These are phyloP conservation scores for Gymnodraco acuticeps DNA, from an alignment of 2,797 vertebrate species.

Conservation along the genomic window DNA sequence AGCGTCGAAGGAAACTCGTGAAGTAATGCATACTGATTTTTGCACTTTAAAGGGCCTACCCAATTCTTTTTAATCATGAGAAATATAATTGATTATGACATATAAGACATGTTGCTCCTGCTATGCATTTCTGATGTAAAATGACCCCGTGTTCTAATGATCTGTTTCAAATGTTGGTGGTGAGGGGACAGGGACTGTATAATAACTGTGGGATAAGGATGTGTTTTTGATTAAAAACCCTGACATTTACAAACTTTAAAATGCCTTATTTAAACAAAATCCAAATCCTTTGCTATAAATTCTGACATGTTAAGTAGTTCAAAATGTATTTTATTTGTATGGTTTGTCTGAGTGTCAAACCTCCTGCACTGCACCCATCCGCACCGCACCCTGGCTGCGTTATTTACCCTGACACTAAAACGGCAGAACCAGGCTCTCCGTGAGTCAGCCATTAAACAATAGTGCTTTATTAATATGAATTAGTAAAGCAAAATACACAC, in stretches of 20 bases:
- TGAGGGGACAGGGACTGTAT: background rate
- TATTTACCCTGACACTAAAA: background rate
- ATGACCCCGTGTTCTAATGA: background rate
- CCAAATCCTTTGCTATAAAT: no score
- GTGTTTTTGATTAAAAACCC: background rate
- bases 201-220: background rate
- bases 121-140: background rate
- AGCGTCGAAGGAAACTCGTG: slow-evolving; percentile 26
- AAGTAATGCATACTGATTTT: background rate
- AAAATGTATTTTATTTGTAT: no score
- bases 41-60: background rate
- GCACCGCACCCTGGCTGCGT: background rate
- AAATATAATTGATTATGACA: background rate
- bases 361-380: background rate
- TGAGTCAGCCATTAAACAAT: background rate
- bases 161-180: background rate
- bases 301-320: no score
- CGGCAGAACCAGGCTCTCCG: background rate
- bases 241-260: background rate
- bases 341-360: no score
- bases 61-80: background rate
- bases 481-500: background rate
- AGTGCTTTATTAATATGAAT: background rate
- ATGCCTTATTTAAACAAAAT: background rate
- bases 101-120: background rate